Percentiles rank a stretch among this genome's conserved stretches.
phyloP scores from a whole-genome alignment of 2,113 vertebrate species.

The Myotis yumanensis region DNA sequence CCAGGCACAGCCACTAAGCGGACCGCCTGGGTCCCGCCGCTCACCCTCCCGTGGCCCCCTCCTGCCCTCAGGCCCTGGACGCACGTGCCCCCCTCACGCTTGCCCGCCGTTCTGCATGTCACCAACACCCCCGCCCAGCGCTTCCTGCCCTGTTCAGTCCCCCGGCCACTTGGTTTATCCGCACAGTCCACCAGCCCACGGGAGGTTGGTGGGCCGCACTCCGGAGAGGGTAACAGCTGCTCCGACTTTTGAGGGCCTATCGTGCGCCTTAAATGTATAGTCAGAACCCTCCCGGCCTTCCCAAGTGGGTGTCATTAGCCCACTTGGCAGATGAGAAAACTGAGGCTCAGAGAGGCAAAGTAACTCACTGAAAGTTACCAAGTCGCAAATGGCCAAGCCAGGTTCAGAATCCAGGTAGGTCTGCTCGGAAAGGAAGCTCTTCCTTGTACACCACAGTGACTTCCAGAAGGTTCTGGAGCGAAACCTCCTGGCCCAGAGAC shows the following conservation, averaged over 20 bases:
- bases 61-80: background rate
- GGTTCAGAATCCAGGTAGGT: background rate
- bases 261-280: background rate
- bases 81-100: background rate
- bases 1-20: slow-evolving; percentile 52
- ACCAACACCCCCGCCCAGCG: slow-evolving; percentile 15
- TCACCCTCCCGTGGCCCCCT: background rate
- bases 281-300: background rate
- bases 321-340: background rate
- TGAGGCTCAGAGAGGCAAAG: background rate
- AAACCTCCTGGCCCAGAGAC: background rate
- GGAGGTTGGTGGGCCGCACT: background rate
- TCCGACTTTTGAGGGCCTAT: background rate
- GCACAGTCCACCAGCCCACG: background rate
- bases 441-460: background rate
- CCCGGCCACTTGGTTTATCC: background rate
- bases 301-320: background rate
- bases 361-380: background rate
- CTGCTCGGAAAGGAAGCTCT: background rate
- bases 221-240: background rate
- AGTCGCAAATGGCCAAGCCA: background rate
- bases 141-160: slow-evolving; percentile 59
- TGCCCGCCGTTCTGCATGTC: slow-evolving; percentile 78
- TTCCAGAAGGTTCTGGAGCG: background rate
- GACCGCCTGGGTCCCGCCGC: background rate